Conservation (phyloP, 2,113 vertebrate genomes). For the Labeo catla region DNA sequence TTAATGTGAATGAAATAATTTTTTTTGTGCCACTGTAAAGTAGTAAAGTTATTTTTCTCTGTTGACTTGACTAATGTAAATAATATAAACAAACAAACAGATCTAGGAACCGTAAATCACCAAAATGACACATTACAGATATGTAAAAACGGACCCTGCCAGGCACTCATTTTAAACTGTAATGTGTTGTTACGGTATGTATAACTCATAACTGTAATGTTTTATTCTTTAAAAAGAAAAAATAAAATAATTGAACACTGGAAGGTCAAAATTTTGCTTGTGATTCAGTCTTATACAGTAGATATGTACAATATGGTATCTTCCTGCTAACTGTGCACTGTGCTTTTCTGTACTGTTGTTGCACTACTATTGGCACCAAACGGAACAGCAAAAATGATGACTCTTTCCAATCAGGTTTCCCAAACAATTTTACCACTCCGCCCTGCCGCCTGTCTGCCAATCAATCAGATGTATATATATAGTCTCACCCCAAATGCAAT, state of each 20-base stretch:
- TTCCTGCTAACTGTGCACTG: neutral
- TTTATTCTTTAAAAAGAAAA: neutral
- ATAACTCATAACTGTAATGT: neutral
- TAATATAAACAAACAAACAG: neutral
- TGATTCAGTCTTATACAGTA: neutral
- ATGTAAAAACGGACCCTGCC: neutral
- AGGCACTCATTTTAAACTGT: neutral
- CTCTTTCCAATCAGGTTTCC: neutral
- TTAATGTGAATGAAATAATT: neutral
- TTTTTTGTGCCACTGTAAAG: neutral
- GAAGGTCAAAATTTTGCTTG: neutral
- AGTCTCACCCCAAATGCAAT: neutral
- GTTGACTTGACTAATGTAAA: neutral
- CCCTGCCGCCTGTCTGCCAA: neutral
- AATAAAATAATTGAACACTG: neutral
- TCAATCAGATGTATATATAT: neutral
- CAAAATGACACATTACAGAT: neutral
- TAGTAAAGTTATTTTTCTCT: neutral
- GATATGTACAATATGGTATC: neutral
- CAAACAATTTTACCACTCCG: neutral
- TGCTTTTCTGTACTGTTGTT: neutral
- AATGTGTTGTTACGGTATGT: neutral
- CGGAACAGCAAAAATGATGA: neutral
- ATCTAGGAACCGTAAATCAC: neutral
- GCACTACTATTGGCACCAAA: neutral